Conservation (phyloP, 2,113 vertebrate species). For the human (Homo sapiens) region GRCh38 chrX:108355501-108356000, state of each 20-base stretch:
- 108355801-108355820: not conserved
- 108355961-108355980: not conserved
- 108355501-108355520: not conserved
- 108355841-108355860: not conserved
- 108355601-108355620: not conserved
- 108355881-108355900: not conserved
- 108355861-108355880: conserved; percentile 9
- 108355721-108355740: not conserved
- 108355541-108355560: not conserved
- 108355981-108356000: conserved; percentile 6
- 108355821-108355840: conserved; percentile 19
- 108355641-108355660: not conserved
- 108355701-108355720: not conserved
- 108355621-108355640: not conserved
- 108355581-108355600: not conserved
- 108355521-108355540: not conserved
- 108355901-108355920: not conserved
- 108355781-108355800: not conserved
- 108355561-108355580: not conserved
- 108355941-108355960: not conserved
- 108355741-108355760: conserved; percentile 25
- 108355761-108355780: not conserved
- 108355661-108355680: not conserved
- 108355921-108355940: not conserved
- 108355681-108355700: not conserved